Evolutionary conservation across 1,140 invertebrate genomes (phyloP), one percentile per base, ranked within the genome.

Genomic region (Caenorhabditis briggsae): DNA sequence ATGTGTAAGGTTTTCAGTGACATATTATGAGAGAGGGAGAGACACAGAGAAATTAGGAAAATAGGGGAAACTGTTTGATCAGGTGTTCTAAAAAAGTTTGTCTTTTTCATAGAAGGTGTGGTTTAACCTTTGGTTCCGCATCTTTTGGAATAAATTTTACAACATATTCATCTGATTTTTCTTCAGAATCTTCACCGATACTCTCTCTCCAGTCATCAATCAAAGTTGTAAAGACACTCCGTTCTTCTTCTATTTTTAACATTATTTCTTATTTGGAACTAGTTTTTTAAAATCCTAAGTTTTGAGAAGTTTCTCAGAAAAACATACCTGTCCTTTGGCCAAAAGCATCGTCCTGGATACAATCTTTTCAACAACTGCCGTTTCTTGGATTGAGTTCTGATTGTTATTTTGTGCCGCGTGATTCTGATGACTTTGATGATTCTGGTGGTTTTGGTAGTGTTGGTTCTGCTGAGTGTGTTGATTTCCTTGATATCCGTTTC

Each of bases 1-100:
- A 78, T 50, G 70, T 78, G 70, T 78, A 78, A 78, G 70, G 70
- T 78, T 78, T 78, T 78, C 70, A 78, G 70, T 25, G 70, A 78
- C 70, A 78, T 14, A 78, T 78, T 53, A 46, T 70, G 46, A 78
- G 33, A 78, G 12, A 78, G 0, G 7, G 43, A 78, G 70, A 78
- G 43, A 12, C 25, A 9, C 7, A 46, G 64, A 46, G 18, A 46
- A 46, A n/a, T 16, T 5, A 14, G 23, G 23, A 18, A 70, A 46
- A 9, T 14, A 70, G 41, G 46, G 59, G 43, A 53, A 50, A 50
- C 70, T 78, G 46, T 78, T 78, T 78, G 70, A 78, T 78, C 70
- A 78, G 70, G 70, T 78, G 70, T 78, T 78, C 70, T n/a, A 18
- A 78, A 50, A 78, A 50, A 12, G 9, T 78, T 46, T 70, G 43